phyloP scores from a whole-genome alignment of 2,888 invertebrate genomes.

The Caenorhabditis sp. region DNA sequence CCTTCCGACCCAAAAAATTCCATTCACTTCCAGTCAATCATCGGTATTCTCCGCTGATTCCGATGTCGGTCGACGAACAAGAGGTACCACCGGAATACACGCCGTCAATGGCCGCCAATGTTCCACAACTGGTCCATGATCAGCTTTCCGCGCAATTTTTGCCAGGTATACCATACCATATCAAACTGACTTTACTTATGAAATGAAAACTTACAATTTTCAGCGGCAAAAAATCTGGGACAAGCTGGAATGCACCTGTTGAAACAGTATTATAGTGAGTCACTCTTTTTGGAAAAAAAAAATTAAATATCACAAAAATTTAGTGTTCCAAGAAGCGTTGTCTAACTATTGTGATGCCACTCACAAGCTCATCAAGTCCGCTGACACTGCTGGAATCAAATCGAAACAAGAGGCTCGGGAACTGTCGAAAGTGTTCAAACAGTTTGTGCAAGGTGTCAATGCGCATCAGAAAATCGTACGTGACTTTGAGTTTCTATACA shows the following conservation, averaged over 20 bases:
- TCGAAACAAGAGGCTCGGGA: slow-evolving; percentile 53
- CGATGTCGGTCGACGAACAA: slow-evolving; percentile 66
- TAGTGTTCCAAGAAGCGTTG: slow-evolving; percentile 60
- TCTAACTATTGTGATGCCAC: slow-evolving; percentile 59
- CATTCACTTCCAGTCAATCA: slow-evolving; percentile 47
- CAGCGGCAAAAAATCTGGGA: slow-evolving; percentile 65
- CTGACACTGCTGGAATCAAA: slow-evolving; percentile 51
- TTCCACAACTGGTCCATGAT: slow-evolving; percentile 61
- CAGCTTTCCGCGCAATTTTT: slow-evolving; percentile 65
- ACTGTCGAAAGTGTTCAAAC: slow-evolving; percentile 52
- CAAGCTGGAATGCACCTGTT: slow-evolving; percentile 62
- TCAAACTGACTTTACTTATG: background rate
- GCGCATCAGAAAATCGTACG: slow-evolving; percentile 59
- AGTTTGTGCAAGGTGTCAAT: slow-evolving; percentile 62
- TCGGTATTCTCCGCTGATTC: slow-evolving; percentile 45
- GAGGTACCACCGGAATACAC: slow-evolving; percentile 36
- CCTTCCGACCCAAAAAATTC: background rate
- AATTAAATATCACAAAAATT: no score
- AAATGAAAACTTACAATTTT: background rate
- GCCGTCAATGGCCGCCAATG: slow-evolving; percentile 53
- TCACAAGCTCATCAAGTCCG: slow-evolving; percentile 60
- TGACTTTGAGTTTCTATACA: background rate
- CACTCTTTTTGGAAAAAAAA: slow-evolving; percentile 2
- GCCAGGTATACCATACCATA: no score
- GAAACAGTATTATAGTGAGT: slow-evolving; percentile 60